These are phyloP conservation scores for Eptesicus fuscus DNA, from an alignment of 2,113 vertebrate species.

Conservation along the genomic window DNA sequence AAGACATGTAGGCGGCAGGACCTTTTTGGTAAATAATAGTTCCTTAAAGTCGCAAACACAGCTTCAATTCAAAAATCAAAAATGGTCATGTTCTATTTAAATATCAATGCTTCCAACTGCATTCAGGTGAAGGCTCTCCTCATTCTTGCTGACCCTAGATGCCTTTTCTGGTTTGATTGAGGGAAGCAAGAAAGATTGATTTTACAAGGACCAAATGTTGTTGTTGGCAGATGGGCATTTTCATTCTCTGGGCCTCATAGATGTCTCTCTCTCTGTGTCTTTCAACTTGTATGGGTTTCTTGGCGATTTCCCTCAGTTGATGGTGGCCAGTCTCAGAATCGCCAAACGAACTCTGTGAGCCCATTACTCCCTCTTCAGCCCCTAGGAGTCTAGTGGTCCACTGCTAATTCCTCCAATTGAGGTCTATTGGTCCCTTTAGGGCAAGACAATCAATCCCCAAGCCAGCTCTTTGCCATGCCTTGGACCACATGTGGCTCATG, in stretches of 20 bases:
- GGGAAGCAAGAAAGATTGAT: not conserved
- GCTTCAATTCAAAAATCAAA: not conserved
- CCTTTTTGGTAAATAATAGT: not conserved
- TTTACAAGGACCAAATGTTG: not conserved
- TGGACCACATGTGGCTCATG: not conserved
- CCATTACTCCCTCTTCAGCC: not conserved
- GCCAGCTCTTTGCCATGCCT: not conserved
- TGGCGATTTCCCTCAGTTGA: not conserved
- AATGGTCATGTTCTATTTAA: not conserved
- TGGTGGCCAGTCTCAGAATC: not conserved
- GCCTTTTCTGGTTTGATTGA: not conserved
- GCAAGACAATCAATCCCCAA: not conserved
- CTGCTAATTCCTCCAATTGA: not conserved
- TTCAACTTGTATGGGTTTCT: not conserved
- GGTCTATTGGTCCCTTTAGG: not conserved
- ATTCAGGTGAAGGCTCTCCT: not conserved
- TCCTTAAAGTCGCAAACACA: not conserved
- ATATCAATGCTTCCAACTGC: not conserved
- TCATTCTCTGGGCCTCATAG: not conserved
- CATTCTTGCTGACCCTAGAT: not conserved
- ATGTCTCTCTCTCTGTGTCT: not conserved
- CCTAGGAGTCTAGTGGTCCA: not conserved
- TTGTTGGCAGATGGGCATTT: not conserved
- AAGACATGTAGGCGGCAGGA: not conserved
- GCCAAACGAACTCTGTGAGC: not conserved